Evolutionary conservation across 2,113 vertebrate genomes (phyloP).

Genomic region (Amphilophus citrinellus): DNA sequence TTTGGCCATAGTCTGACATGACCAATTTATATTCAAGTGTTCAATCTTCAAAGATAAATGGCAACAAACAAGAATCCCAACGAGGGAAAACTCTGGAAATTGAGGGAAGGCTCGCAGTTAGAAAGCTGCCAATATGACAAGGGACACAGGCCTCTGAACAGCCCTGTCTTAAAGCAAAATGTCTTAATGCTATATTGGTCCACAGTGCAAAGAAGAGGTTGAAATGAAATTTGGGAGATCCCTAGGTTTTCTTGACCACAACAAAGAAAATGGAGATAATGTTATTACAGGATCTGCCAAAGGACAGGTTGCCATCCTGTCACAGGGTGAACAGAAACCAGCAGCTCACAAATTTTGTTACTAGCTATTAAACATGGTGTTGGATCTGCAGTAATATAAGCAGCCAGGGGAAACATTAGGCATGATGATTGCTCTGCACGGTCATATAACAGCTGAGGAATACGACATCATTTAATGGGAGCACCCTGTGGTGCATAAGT

Average conservation of each 20-base stretch:
- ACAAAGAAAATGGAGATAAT: neutral
- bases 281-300: neutral
- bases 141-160: neutral
- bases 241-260: neutral
- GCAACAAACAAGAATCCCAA: constrained; percentile 14
- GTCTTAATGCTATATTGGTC: neutral
- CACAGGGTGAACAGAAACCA: neutral
- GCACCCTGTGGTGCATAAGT: constrained; percentile 36
- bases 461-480: constrained; percentile 54
- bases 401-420: constrained; percentile 58
- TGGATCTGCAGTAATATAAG: constrained; percentile 38
- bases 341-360: constrained; percentile 27
- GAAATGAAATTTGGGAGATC: too few species aligned
- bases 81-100: constrained; percentile 8
- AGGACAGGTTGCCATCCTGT: too few species aligned
- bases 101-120: constrained; percentile 10
- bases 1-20: constrained; percentile 17
- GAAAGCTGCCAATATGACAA: constrained; percentile 8
- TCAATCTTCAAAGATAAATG: constrained; percentile 44
- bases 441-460: constrained; percentile 58
- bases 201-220: neutral
- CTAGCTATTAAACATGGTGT: constrained; percentile 42
- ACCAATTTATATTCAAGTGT: constrained; percentile 28
- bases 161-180: neutral
- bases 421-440: constrained; percentile 40